Evolutionary conservation across 2,888 invertebrate genomes (phyloP), one percentile per base, ranked within the genome.

Genomic region (Pandemis corylana): DNA sequence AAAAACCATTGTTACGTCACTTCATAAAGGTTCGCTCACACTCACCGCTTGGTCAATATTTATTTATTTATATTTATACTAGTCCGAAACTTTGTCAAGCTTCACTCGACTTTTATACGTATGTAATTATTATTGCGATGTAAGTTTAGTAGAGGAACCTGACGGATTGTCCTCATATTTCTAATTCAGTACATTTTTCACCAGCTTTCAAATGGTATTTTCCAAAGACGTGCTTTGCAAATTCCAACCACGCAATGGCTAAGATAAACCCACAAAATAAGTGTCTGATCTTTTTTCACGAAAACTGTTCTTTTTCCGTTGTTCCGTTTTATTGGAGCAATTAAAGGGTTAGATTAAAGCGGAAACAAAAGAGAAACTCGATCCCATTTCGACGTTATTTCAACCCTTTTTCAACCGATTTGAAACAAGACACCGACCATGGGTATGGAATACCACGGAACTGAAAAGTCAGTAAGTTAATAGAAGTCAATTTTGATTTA

Each of bases 321-420:
- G 13, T 51, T 49, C 10, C 65, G 49, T 74, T 74, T 74, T 53
- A 66, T 70, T 62, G 65, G 46, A 70, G 65, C 69, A 74, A 74
- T 74, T 74, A 74, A 61, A 36, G 61, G 56, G 74, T 61, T 74
- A 70, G 65, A 75, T 67, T 67, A 67, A 56, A 62, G 41, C 61
- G 51, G 20, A 20, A 44, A 67, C 71, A 75, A 75, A 68, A 69
- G 68, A 71, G 66, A 67, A 56, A 75, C 61, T 66, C 67, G 67
- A 75, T 71, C 71, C 71, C 13, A 67, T 46, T 28, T 61, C 42
- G 15, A 51, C 66, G 62, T 75, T 63, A 75, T 75, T 71, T 63
- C 66, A 75, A 67, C 67, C 71, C 70, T 74, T 70, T 70, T 74
- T 74, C 74, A 70, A 70, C 59, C 69, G 65, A 74, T 70, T 70